Conservation (phyloP, 2,888 invertebrate genomes). For the Chesias legatella region DNA sequence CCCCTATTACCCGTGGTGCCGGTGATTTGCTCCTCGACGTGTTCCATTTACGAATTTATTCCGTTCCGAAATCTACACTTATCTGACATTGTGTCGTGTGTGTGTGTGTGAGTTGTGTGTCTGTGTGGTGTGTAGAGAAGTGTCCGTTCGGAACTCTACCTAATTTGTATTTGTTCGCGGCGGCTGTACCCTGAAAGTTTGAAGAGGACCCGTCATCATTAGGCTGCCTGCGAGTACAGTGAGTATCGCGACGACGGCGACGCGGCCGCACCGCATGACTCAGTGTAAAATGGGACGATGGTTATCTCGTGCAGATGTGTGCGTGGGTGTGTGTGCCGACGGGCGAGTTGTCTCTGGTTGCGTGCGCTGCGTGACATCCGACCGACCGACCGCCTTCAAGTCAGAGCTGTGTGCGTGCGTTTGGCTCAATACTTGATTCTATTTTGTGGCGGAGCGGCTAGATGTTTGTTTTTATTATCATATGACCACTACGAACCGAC, state of each 20-base stretch:
- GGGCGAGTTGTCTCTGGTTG: conserved; percentile 47
- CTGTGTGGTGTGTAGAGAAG: conserved; percentile 53
- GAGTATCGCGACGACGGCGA: conserved; percentile 69
- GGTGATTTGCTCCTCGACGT: conserved; percentile 34
- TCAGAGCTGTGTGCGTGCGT: conserved; percentile 59
- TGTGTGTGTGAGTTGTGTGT: conserved; percentile 38
- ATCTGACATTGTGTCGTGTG: conserved; percentile 33
- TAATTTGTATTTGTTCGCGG: conserved; percentile 55
- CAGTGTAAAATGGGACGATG: conserved; percentile 79
- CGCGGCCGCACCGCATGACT: conserved; percentile 74
- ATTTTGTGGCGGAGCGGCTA: conserved; percentile 73
- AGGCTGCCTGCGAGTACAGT: conserved; percentile 79
- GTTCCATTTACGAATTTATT: conserved; percentile 41
- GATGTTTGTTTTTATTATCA: conserved; percentile 80
- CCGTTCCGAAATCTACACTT: conserved; percentile 32
- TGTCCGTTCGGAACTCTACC: conserved; percentile 62
- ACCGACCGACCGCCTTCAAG: conserved; percentile 64
- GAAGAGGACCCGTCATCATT: conserved; percentile 79
- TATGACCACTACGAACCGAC: conserved; percentile 69
- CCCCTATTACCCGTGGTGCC: conserved; percentile 47
- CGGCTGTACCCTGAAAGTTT: conserved; percentile 59
- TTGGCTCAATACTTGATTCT: conserved; percentile 78
- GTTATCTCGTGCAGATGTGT: conserved; percentile 66
- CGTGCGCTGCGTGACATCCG: conserved; percentile 73
- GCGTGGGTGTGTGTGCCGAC: conserved; percentile 55